Percentiles rank a stretch among this genome's conserved stretches.
phyloP scores from a whole-genome alignment of 2,888 invertebrate genomes.

The Biston stratarius region DNA sequence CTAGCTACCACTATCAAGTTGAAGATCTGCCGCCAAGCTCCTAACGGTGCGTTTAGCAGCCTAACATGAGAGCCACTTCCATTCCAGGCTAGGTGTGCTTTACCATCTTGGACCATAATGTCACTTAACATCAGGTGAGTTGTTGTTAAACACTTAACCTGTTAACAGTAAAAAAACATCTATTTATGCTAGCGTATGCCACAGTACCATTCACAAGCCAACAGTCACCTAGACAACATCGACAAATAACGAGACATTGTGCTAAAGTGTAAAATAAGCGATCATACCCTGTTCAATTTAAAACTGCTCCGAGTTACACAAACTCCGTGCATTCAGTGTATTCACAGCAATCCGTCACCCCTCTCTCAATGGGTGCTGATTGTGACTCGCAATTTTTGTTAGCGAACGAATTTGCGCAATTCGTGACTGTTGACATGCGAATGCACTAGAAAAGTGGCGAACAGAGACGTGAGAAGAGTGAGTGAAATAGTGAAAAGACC shows the following conservation, averaged over 20 bases:
- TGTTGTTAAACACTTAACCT: too few species aligned
- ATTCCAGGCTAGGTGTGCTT: too few species aligned
- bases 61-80: too few species aligned
- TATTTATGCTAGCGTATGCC: neutral
- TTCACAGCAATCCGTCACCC: constrained; percentile 38
- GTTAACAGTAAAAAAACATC: too few species aligned
- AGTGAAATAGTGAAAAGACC: neutral
- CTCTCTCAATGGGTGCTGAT: constrained; percentile 64
- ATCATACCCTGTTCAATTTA: constrained; percentile 9
- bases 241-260: constrained; percentile 25
- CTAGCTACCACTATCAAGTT: too few species aligned
- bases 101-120: too few species aligned
- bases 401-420: constrained; percentile 62
- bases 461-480: constrained; percentile 11
- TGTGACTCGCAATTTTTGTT: constrained; percentile 66
- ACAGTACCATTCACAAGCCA: neutral
- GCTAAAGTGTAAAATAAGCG: constrained; percentile 29
- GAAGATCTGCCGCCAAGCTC: too few species aligned
- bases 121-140: too few species aligned
- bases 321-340: constrained; percentile 8
- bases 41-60: too few species aligned
- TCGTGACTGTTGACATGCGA: constrained; percentile 51
- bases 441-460: constrained; percentile 45
- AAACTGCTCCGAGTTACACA: constrained; percentile 6
- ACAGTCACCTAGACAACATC: constrained; percentile 2